phyloP scores from a whole-genome alignment of 37 sponge, comb jelly and placozoan genomes.

The Cliona cf. orientalis region DNA sequence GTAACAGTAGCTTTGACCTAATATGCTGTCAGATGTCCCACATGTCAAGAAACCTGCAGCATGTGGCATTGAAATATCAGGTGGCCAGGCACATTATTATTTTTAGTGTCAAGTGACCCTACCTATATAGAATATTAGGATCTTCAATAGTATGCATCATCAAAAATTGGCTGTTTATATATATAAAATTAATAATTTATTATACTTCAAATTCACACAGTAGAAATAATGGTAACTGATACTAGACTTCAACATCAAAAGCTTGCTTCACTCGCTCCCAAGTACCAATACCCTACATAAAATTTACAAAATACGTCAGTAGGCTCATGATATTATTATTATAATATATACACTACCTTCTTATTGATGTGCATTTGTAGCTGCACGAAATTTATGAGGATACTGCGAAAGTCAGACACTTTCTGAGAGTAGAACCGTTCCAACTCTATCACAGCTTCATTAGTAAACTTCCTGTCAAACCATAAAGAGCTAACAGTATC shows the following conservation, averaged over 20 bases:
- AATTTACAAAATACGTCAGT: not conserved
- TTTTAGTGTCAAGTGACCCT: too few relatives aligned
- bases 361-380: conserved; percentile 75
- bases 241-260: conserved; percentile 46
- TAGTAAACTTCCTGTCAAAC: conserved; percentile 52
- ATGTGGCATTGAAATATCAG: too few relatives aligned
- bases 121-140: too few relatives aligned
- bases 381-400: conserved; percentile 72
- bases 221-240: not conserved
- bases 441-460: conserved; percentile 66
- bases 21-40: too few relatives aligned
- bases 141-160: too few relatives aligned
- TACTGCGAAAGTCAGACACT: conserved; percentile 76
- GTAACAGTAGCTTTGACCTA: too few relatives aligned
- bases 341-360: conserved; percentile 49
- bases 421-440: conserved; percentile 77
- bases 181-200: too few relatives aligned
- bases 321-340: not conserved
- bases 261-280: conserved; percentile 57
- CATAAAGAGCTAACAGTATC: not conserved
- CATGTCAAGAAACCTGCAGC: too few relatives aligned
- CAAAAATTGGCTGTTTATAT: too few relatives aligned
- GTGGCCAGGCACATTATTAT: too few relatives aligned
- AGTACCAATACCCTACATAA: conserved; percentile 43
- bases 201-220: not conserved